phyloP scores from a whole-genome alignment of 2,113 vertebrate species.

The Pedionomus torquatus region DNA sequence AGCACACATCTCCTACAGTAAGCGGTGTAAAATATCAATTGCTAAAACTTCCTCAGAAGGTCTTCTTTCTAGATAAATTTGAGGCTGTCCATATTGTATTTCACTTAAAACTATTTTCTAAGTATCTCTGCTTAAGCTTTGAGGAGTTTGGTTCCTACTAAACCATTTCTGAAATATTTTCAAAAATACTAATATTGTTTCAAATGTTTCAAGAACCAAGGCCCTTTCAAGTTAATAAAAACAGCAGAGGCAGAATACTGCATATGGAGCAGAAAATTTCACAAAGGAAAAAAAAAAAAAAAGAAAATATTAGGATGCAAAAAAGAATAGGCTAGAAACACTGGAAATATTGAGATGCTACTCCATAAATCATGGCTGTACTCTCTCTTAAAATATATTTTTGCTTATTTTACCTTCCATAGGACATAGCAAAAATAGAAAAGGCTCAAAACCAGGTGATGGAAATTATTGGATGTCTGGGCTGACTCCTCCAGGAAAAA shows the following conservation, averaged over 20 bases:
- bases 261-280: background rate
- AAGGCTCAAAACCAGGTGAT: background rate
- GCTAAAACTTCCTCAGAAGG: constrained; percentile 41
- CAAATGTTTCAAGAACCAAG: background rate
- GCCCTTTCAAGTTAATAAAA: background rate
- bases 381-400: background rate
- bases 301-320: background rate
- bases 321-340: background rate
- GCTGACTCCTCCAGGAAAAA: background rate
- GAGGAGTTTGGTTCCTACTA: background rate
- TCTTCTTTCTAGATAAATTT: constrained; percentile 2
- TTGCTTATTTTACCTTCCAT: background rate
- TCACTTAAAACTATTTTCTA: constrained; percentile 28
- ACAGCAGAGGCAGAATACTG: background rate
- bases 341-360: background rate
- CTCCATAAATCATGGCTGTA: background rate
- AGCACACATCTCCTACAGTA: background rate
- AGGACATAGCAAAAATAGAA: background rate
- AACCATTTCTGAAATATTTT: background rate
- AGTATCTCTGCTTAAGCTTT: constrained; percentile 7
- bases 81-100: background rate
- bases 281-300: fast-evolving
- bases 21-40: constrained; percentile 22
- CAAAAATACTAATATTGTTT: too few relatives aligned
- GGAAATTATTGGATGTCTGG: background rate